Evolutionary conservation across 2,113 vertebrate genomes (phyloP), one percentile per base, ranked within the genome.

Genomic region (Microcebus griseorufus): DNA sequence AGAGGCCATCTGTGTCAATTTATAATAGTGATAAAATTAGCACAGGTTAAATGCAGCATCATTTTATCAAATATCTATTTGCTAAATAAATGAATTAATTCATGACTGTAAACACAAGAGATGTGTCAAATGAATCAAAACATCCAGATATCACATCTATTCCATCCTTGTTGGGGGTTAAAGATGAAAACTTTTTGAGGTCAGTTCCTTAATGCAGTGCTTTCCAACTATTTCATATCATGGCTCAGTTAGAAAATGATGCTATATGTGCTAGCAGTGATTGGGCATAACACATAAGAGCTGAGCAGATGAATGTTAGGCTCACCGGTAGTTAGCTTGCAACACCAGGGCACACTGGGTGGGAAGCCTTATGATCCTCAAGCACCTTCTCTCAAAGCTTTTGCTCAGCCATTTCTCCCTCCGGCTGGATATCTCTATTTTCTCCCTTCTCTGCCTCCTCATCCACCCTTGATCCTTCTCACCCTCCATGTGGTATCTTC

Each of bases 71-170:
- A 60, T 62, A 64, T 0, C 1, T 45, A 85, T 51, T 79, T 78
- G 42, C 7, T 87, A 65, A 92, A 81, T 82, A 78, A 93, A 75
- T 20, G 10, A 88, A 88, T 76, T 25, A 60, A 92, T n/a, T 83
- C 55, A 70, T 55, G 25, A n/a, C 13, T 86, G 6, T 9, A 92
- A 85, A 86, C 12, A 69, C 1, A 75, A 4, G 25, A 69, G 25
- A 89, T 78, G 39, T 60, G 23, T 10, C 55, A 72, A 65, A 62
- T n/a, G 20, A n/a, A 70, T 62, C 13, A 84, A 75, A 72, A 42
- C 1, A 17, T 60, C 5, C 13, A 85, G 67, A 18, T 78, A 53
- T 3, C 45, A 81, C 37, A 45, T 53, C 27, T 45, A 51, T 3
- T 88, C 51, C 27, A 23, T 51, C 9, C 88, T 51, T 58, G 32